Evolutionary conservation across 2,888 invertebrate species (phyloP).

Genomic region (Empis stercorea): DNA sequence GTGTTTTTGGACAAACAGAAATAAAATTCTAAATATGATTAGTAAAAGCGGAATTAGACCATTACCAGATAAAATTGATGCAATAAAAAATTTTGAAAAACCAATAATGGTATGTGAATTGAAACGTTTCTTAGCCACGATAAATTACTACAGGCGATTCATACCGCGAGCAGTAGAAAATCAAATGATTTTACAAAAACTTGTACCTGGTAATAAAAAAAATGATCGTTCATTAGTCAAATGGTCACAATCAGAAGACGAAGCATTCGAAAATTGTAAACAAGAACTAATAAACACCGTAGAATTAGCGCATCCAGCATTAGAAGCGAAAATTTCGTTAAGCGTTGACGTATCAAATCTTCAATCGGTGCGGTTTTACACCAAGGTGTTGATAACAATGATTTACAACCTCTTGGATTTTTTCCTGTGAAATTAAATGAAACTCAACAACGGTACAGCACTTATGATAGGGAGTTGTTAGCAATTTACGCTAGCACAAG

Average conservation of each 20-base stretch:
- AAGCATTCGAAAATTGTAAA: constrained; percentile 1
- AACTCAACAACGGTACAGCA: constrained; percentile 21
- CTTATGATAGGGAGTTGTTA: constrained; percentile 29
- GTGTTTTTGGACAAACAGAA: constrained; percentile 7
- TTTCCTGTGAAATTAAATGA: constrained; percentile 24
- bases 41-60: constrained; percentile 3
- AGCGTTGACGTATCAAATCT: constrained; percentile 21
- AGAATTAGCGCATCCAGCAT: constrained; percentile 22
- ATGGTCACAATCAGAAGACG: background rate
- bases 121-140: constrained; percentile 13
- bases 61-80: constrained; percentile 6
- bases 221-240: constrained; percentile 5
- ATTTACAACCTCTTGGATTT: constrained; percentile 26
- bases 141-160: constrained; percentile 8
- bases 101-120: constrained; percentile 12
- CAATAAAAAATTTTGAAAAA: constrained; percentile 8
- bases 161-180: constrained; percentile 1
- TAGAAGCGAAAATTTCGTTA: constrained; percentile 16
- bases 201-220: constrained; percentile 5
- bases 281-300: constrained; percentile 8
- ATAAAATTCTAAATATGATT: constrained; percentile 11
- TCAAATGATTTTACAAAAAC: constrained; percentile 7
- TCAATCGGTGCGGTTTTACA: constrained; percentile 29
- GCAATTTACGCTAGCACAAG: constrained; percentile 27
- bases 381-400: constrained; percentile 14